These are phyloP conservation scores for Neoaliturus tenellus DNA, from an alignment of 2,888 invertebrate genomes.

Conservation along the genomic window DNA sequence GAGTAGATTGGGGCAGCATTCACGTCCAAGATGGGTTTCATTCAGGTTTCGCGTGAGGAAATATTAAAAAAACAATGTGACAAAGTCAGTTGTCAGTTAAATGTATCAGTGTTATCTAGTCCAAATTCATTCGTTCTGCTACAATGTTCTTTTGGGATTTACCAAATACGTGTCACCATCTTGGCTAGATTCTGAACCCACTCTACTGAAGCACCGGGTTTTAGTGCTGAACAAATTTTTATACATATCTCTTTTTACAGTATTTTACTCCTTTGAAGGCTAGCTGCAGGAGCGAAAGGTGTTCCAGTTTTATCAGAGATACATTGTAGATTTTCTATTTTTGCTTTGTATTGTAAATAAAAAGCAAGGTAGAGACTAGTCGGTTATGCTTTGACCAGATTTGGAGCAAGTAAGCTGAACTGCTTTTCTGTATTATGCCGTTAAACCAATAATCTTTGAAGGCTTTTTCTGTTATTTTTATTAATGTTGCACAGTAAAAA, in stretches of 20 bases:
- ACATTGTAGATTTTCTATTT: slow-evolving; percentile 21
- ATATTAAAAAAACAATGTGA: neutral
- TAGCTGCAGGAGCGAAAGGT: neutral
- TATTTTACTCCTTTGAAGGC: neutral
- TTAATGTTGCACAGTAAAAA: too few species aligned
- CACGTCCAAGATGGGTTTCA: slow-evolving; percentile 8
- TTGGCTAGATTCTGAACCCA: slow-evolving; percentile 10
- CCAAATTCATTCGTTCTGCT: neutral
- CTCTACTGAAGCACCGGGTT: slow-evolving; percentile 34
- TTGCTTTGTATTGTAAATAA: slow-evolving; percentile 30
- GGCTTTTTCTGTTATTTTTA: too few species aligned
- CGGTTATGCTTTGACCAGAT: neutral
- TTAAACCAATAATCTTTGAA: slow-evolving; percentile 9
- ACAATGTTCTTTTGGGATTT: neutral
- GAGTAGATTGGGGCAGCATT: neutral
- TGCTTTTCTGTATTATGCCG: neutral
- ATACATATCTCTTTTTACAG: slow-evolving; percentile 52
- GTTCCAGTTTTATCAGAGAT: neutral
- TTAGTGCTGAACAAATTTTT: slow-evolving; percentile 41
- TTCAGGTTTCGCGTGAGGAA: neutral
- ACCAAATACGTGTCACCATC: neutral
- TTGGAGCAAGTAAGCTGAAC: neutral
- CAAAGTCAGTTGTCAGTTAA: neutral
- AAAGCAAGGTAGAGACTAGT: slow-evolving; percentile 10
- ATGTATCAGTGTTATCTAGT: slow-evolving; percentile 16